These are phyloP conservation scores for Oryzias sinensis DNA, from an alignment of 2,797 vertebrate species.

Conservation along the genomic window DNA sequence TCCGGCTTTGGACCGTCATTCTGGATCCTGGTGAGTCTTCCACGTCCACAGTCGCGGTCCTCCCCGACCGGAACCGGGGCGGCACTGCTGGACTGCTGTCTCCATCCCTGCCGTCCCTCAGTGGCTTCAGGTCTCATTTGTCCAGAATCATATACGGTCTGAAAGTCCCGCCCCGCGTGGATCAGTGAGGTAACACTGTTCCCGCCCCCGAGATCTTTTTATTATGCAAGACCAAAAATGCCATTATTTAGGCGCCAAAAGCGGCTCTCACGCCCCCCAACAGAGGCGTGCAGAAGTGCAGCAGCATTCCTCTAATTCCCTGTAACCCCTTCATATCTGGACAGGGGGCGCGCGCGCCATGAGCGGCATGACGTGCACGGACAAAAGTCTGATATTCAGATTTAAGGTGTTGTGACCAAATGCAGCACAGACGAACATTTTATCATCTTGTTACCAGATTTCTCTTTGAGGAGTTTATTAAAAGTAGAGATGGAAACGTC, in stretches of 20 bases:
- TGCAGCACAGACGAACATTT: too few relatives aligned
- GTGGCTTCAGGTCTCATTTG: constrained; percentile 66
- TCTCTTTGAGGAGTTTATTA: too few relatives aligned
- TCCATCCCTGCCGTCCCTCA: constrained; percentile 58
- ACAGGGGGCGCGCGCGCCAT: too few relatives aligned
- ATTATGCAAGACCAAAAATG: constrained; percentile 69
- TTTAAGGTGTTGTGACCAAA: too few relatives aligned
- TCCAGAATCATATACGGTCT: constrained; percentile 74
- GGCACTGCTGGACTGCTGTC: constrained; percentile 52
- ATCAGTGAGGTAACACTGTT: constrained; percentile 69
- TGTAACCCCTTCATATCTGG: too few relatives aligned
- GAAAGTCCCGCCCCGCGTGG: constrained; percentile 71
- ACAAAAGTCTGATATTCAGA: too few relatives aligned
- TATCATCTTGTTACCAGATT: too few relatives aligned
- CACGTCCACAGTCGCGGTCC: constrained; percentile 49
- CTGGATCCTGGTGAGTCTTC: constrained; percentile 23
- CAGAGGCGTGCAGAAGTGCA: constrained; percentile 65
- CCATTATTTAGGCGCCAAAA: constrained; percentile 57
- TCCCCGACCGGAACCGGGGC: constrained; percentile 58
- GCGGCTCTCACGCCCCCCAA: constrained; percentile 66
- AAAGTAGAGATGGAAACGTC: too few relatives aligned
- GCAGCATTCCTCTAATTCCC: constrained; percentile 25
- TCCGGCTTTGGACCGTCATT: constrained; percentile 64
- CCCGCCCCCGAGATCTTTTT: constrained; percentile 70
- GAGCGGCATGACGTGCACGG: too few relatives aligned